Base-by-base conservation (phyloP, 2,113 vertebrate genomes). In the Diadophis punctatus region DNA sequence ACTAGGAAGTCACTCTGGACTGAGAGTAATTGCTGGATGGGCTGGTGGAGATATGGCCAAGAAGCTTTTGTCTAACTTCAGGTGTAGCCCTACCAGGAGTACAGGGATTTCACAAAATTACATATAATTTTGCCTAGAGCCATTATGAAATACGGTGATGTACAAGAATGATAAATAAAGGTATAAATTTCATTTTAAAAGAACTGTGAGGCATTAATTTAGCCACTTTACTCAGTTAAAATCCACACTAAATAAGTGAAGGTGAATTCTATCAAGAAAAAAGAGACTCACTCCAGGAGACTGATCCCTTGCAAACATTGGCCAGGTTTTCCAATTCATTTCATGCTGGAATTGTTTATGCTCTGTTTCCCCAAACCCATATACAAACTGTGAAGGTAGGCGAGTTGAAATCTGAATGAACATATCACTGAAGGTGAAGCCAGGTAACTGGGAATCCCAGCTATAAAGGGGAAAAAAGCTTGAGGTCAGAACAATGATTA, bases 321-420 rank as follows among this genome's bases (percentile, higher is more conserved):
- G 97, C 96, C 97, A 98, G 1, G 97, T 97, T 7, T 96, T 6
- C 97, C 97, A 98, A 95, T 97, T 95, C 68, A 98, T 95, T 91
- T 98, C 87, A 10, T 34, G 91, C 0, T 92, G 98, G 93, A 97
- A 99, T 0, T 91, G 93, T 43, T 27, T 68, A 49, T 99, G 98
- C 91, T 99, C 98, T 0, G 56, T 95, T 96, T 99, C 99, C 8
- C 99, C 99, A 91, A 99, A 98, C 1, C 99, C 99, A 85, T 98
- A 99, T 30, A 99, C 68, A 53, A 97, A 98, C n/a, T 97, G 34
- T 1, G 99, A 98, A 1, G 99, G 91, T 84, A 99, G 93, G 3
- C 92, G 97, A 48, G 98, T 99, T 60, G 99, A 98, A 96, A 99
- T 98, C 97, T 99, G 98, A 94, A 99, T 98, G 96, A 99, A 99